Conservation (phyloP, 1,140 invertebrate genomes). For the Drosophila funebris region DNA sequence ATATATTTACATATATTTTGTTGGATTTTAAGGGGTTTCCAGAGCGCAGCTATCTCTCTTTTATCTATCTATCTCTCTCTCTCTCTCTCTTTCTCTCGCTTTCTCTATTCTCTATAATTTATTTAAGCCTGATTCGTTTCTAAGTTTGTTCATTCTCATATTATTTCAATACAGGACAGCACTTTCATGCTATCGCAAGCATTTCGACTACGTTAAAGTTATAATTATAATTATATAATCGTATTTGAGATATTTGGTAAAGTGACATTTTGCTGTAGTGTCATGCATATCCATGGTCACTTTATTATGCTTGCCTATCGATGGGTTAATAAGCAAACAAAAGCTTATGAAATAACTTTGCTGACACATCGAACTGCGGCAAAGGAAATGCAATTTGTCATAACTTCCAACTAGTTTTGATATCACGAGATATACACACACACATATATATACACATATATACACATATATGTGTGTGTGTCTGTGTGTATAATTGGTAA, state of each 20-base stretch:
- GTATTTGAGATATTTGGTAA: background rate
- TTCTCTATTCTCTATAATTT: no score
- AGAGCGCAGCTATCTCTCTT: no score
- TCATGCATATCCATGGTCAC: background rate
- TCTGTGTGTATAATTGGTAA: slow-evolving; percentile 4
- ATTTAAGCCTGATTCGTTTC: no score
- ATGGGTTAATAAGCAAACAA: background rate
- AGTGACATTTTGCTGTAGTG: background rate
- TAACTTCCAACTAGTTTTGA: slow-evolving; percentile 27
- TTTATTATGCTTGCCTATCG: background rate
- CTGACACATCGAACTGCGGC: slow-evolving; percentile 13
- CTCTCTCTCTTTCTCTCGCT: no score
- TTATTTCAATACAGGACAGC: no score
- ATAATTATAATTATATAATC: background rate
- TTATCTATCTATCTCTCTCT: no score
- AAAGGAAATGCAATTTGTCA: slow-evolving; percentile 37
- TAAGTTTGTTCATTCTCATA: no score
- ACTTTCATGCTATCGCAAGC: no score
- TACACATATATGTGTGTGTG: background rate
- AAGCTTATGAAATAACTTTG: slow-evolving; percentile 1
- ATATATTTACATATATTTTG: no score
- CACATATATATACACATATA: background rate
- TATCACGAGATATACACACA: background rate
- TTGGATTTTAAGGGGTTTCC: no score
- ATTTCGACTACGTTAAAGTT: background rate